phyloP scores from a whole-genome alignment of 1,140 invertebrate genomes.

The Popillia japonica region DNA sequence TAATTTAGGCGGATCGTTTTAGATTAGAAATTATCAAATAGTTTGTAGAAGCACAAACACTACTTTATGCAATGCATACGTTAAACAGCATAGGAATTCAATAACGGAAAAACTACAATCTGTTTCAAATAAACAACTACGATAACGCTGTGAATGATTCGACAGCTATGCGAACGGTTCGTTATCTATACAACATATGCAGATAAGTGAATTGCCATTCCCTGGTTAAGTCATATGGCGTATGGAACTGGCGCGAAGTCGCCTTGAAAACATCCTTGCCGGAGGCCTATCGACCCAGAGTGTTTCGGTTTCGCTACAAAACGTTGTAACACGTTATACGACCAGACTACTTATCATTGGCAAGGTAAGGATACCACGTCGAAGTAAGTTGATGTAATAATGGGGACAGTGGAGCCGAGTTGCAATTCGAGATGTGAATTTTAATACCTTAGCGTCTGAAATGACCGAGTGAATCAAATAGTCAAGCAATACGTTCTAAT shows the following conservation, averaged over 20 bases:
- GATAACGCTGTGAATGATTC: not conserved
- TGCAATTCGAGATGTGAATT: not conserved
- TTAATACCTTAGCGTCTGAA: not conserved
- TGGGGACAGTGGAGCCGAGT: not conserved
- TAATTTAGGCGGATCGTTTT: too few species aligned
- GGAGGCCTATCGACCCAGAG: conserved; percentile 24
- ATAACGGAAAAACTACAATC: not conserved
- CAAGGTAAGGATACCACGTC: not conserved
- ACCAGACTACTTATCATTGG: not conserved
- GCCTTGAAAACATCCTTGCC: conserved; percentile 32
- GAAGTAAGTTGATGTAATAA: not conserved
- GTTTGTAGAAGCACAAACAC: not conserved
- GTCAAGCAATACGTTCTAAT: not conserved
- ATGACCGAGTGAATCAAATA: not conserved
- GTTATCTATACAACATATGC: not conserved
- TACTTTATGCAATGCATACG: not conserved
- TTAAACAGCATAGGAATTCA: not conserved
- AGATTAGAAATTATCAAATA: too few species aligned
- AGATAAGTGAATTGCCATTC: conserved; percentile 1
- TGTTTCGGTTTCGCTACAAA: conserved; percentile 6
- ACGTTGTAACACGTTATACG: not conserved
- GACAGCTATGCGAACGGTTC: not conserved
- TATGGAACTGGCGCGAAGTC: not conserved
- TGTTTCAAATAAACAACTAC: not conserved
- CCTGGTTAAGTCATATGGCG: not conserved